Evolutionary conservation across 1,140 invertebrate species (phyloP).

Genomic region (Brachionus angularis): DNA sequence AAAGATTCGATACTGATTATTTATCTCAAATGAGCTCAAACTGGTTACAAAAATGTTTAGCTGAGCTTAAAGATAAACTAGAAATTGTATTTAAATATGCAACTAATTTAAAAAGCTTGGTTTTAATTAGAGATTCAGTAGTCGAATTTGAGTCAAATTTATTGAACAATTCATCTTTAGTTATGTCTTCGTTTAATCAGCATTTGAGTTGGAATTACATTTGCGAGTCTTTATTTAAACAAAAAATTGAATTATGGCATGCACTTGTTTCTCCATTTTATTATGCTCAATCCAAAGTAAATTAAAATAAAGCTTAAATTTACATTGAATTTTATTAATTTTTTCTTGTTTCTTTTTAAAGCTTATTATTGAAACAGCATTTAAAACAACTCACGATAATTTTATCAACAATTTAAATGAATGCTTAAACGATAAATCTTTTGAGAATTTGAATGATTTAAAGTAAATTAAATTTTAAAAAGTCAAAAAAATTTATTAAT

Average conservation of each 20-base stretch:
- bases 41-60: slow-evolving; percentile 22
- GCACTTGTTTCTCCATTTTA: slow-evolving; percentile 6
- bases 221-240: slow-evolving; percentile 2
- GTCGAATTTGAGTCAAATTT: slow-evolving; percentile 26
- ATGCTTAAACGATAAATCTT: neutral
- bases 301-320: neutral
- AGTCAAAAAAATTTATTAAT: neutral
- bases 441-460: neutral
- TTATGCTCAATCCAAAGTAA: slow-evolving; percentile 23
- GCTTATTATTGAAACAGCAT: slow-evolving; percentile 18
- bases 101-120: slow-evolving; percentile 32
- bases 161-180: neutral
- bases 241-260: slow-evolving; percentile 29
- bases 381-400: slow-evolving; percentile 5
- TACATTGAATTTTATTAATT: neutral
- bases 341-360: neutral
- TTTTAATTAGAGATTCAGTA: slow-evolving; percentile 23
- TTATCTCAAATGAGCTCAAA: neutral
- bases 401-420: slow-evolving; percentile 18
- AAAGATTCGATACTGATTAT: slow-evolving; percentile 23
- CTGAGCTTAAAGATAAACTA: neutral
- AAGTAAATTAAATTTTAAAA: slow-evolving; percentile 2
- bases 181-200: neutral
- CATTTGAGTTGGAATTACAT: neutral
- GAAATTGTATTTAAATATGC: slow-evolving; percentile 23